Conservation (phyloP, 2,797 vertebrate genomes). For the Leptatherina wallacei region DNA sequence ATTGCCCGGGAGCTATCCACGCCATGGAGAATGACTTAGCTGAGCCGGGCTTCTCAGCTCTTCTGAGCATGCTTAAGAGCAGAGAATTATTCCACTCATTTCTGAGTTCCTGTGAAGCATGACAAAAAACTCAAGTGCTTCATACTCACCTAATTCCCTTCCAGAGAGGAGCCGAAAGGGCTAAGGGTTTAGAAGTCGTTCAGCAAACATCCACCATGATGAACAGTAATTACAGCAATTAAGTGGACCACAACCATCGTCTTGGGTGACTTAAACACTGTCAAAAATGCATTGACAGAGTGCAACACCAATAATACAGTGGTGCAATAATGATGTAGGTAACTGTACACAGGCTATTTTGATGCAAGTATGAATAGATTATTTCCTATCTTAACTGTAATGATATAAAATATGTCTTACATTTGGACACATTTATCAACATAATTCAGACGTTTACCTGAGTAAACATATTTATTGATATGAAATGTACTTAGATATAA, state of each 20-base stretch:
- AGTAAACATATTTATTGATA: not conserved
- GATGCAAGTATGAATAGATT: not conserved
- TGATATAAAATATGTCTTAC: not conserved
- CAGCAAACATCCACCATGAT: conserved; percentile 75
- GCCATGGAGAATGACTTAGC: conserved; percentile 69
- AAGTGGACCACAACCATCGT: conserved; percentile 73
- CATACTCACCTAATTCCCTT: conserved; percentile 73
- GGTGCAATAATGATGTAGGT: conserved; percentile 30
- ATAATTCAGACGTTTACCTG: not conserved
- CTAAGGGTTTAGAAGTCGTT: conserved; percentile 70
- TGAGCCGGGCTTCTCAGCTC: conserved; percentile 71
- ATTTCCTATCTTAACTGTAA: not conserved
- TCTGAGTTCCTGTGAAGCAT: conserved; percentile 78
- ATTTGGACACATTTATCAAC: not conserved
- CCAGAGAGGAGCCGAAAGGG: conserved; percentile 71
- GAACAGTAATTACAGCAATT: conserved; percentile 79
- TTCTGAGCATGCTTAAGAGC: conserved; percentile 77
- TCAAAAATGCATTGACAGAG: conserved; percentile 47
- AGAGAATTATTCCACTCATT: conserved; percentile 80
- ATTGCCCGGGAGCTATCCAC: conserved; percentile 59
- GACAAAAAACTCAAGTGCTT: conserved; percentile 77
- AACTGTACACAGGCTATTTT: conserved; percentile 7
- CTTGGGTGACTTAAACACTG: conserved; percentile 51
- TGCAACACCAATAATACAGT: conserved; percentile 23
- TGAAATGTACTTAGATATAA: not conserved